phyloP scores from a whole-genome alignment of 1,140 invertebrate genomes.

The Plodia interpunctella region DNA sequence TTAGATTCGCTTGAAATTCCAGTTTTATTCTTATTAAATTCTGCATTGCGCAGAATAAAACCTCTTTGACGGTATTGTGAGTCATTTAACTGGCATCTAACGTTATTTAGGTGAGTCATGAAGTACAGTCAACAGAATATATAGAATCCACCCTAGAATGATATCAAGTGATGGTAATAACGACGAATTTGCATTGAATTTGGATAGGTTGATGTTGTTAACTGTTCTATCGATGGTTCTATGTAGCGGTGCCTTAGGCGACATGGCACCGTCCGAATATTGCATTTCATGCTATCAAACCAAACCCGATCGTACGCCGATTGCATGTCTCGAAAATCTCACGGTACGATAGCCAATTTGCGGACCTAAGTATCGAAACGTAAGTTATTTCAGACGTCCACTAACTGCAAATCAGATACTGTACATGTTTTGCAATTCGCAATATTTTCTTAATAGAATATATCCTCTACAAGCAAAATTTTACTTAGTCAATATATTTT shows the following conservation, averaged over 20 bases:
- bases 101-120: conserved; percentile 37
- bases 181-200: too few relatives aligned
- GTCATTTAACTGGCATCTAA: conserved; percentile 5
- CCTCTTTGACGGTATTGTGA: not conserved
- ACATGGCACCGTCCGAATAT: conserved; percentile 39
- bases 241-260: conserved; percentile 35
- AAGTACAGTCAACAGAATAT: not conserved
- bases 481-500: conserved; percentile 25
- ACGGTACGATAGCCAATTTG: not conserved
- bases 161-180: too few relatives aligned
- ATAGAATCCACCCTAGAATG: too few relatives aligned
- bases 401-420: conserved; percentile 8
- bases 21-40: not conserved
- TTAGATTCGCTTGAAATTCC: not conserved
- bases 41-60: not conserved
- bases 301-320: not conserved
- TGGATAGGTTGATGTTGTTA: too few relatives aligned
- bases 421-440: not conserved
- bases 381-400: not conserved
- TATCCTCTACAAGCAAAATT: conserved; percentile 24
- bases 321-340: not conserved
- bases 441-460: conserved; percentile 28
- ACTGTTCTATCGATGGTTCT: conserved; percentile 9
- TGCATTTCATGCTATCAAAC: conserved; percentile 34
- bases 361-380: not conserved